Evolutionary conservation across 2,888 invertebrate species (phyloP).

Genomic region (Ariolimax columbianus): DNA sequence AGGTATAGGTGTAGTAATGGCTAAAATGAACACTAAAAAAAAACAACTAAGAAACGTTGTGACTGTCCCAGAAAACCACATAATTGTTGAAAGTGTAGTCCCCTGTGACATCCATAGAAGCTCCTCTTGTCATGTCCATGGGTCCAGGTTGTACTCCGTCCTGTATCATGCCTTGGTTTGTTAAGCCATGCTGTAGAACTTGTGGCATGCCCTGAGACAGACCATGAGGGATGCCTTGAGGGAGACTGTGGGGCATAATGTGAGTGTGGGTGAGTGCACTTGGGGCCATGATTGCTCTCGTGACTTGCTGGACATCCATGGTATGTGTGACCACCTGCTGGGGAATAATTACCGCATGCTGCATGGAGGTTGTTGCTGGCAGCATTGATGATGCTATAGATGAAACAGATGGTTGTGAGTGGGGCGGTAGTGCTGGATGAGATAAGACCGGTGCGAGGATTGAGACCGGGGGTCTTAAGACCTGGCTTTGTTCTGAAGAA

Average conservation of each 20-base stretch:
- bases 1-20: no score
- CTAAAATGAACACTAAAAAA: not conserved
- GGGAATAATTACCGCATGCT: constrained; percentile 30
- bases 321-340: constrained; percentile 32
- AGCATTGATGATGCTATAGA: not conserved
- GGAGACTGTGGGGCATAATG: constrained; percentile 23
- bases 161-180: constrained; percentile 23
- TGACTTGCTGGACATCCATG: constrained; percentile 38
- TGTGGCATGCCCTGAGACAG: constrained; percentile 5
- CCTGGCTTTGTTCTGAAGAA: constrained; percentile 23
- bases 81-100: constrained; percentile 46
- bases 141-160: constrained; percentile 1
- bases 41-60: constrained; percentile 19
- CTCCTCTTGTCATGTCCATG: constrained; percentile 40
- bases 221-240: not conserved
- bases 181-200: not conserved
- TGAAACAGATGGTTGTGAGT: not conserved
- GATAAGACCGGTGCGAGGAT: not conserved
- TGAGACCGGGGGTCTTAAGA: constrained; percentile 8
- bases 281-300: constrained; percentile 19
- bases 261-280: constrained; percentile 29
- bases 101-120: constrained; percentile 32
- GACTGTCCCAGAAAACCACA: constrained; percentile 48
- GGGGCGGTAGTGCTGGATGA: constrained; percentile 11
- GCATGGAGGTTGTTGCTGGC: constrained; percentile 21